These are phyloP conservation scores for Macropis europaea DNA, from an alignment of 2,888 invertebrate species.

Conservation along the genomic window DNA sequence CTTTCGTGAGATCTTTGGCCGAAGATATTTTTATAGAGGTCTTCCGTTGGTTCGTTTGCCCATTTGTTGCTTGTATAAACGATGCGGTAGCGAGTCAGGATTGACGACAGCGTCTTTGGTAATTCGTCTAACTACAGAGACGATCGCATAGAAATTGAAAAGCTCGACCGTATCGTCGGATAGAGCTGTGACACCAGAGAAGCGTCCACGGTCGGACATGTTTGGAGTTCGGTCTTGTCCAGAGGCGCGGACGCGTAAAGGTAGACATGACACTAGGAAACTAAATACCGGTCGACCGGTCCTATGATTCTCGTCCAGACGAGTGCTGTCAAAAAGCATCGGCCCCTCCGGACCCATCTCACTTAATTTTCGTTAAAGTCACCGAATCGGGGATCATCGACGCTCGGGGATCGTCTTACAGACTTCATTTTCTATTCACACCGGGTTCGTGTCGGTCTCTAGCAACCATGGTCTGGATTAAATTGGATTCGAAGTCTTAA, in stretches of 20 bases:
- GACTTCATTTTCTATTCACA: slow-evolving; percentile 34
- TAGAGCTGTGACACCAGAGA: slow-evolving; percentile 74
- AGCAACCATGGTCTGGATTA: slow-evolving; percentile 7
- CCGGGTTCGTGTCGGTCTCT: slow-evolving; percentile 21
- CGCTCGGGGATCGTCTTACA: slow-evolving; percentile 59
- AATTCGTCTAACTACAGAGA: too few relatives aligned
- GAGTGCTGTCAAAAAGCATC: slow-evolving; percentile 73
- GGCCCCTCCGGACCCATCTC: slow-evolving; percentile 68
- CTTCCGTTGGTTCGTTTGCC: too few relatives aligned
- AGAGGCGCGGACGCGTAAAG: slow-evolving; percentile 78
- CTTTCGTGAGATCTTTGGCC: too few relatives aligned
- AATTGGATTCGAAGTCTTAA: slow-evolving; percentile 10
- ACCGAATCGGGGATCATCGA: slow-evolving; percentile 65
- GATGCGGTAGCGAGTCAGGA: too few relatives aligned
- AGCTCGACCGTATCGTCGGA: slow-evolving; percentile 57
- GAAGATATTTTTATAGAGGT: too few relatives aligned
- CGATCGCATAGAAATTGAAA: background rate
- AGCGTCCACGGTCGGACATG: slow-evolving; percentile 67
- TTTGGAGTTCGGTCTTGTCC: slow-evolving; percentile 75
- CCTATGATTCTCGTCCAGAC: slow-evolving; percentile 58
- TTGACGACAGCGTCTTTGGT: too few relatives aligned
- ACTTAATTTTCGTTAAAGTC: slow-evolving; percentile 72
- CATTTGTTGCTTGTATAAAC: too few relatives aligned
- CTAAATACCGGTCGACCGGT: slow-evolving; percentile 71
- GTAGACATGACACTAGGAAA: slow-evolving; percentile 78